phyloP scores from a whole-genome alignment of 2,113 vertebrate species.

The Chamaetylas fuelleborni region DNA sequence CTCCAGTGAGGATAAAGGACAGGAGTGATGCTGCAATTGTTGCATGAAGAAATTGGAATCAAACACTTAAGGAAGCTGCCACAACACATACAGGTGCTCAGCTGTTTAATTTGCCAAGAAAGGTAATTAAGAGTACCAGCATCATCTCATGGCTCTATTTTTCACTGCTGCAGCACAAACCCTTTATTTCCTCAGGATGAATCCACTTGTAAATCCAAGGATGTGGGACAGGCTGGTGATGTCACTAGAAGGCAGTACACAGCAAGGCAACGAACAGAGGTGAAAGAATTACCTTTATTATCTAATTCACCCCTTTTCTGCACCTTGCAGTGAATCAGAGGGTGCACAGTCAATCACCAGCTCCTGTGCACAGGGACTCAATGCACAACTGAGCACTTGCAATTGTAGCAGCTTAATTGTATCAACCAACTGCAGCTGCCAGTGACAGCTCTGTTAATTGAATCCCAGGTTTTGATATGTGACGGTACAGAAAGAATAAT shows the following conservation, averaged over 20 bases:
- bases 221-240: not conserved
- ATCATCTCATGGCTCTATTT: not conserved
- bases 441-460: not conserved
- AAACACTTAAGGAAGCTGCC: not conserved
- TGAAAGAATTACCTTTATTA: not conserved
- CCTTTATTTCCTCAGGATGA: not conserved
- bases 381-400: not conserved
- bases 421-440: not conserved
- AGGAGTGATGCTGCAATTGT: not conserved
- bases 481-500: not conserved
- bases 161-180: not conserved
- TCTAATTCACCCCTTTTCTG: not conserved
- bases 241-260: not conserved
- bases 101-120: not conserved
- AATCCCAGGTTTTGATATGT: not conserved
- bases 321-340: not conserved
- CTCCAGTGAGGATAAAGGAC: not conserved
- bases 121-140: not conserved
- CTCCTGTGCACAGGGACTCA: not conserved
- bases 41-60: not conserved
- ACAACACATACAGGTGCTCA: not conserved
- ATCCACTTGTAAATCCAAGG: not conserved
- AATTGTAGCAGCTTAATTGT: not conserved
- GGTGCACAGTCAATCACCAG: not conserved
- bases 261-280: not conserved